Base-by-base conservation (phyloP, 2,888 invertebrate genomes). In the Orchesellides sinensis region DNA sequence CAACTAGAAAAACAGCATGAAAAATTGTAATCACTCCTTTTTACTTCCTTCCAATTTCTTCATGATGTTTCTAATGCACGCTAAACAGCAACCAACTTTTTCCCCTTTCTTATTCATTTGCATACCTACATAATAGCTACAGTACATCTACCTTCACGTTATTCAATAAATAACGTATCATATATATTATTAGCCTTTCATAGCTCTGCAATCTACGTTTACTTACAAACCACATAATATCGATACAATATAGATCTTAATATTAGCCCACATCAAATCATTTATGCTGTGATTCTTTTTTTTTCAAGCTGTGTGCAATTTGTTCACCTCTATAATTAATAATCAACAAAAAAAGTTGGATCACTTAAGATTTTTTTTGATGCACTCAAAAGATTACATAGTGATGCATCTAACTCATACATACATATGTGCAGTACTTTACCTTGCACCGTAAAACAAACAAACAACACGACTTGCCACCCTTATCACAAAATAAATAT, bases 281-380 rank as follows among this genome's bases (percentile, higher is more conserved):
- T 63, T 63, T 63, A 63, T n/a, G 45, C 21, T 63, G n/a, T n/a
- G 12, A 23, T 40, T 63, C n/a, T n/a, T 5, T 2, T n/a, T 40
- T n/a, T 35, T 10, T 45, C 19, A 19, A 63, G 63, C 35, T 63
- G 63, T 40, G 40, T 63, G 63, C 35, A 63, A 63, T 63, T 63
- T 63, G 40, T 63, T 19, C 63, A 63, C 35, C 63, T 63, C 63
- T 63, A 63, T 63, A 63, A 63, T 63, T 63, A 63, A 63, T 63
- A 63, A 63, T 63, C 63, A 63, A n/a, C 40, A 63, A n/a, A n/a
- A n/a, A n/a, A 35, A 63, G 63, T 63, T 63, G 35, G 40, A 59
- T 59, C 59, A 59, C 27, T 59, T 59, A 59, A 29, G 59, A 59
- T 32, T 29, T 56, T 59, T 54, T n/a, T n/a, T n/a, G n/a, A n/a